A percentile compares a stretch with the other conserved stretches of the same genome.
These are phyloP conservation scores for Phasia obesa DNA, from an alignment of 2,888 invertebrate genomes.

Conservation along the genomic window DNA sequence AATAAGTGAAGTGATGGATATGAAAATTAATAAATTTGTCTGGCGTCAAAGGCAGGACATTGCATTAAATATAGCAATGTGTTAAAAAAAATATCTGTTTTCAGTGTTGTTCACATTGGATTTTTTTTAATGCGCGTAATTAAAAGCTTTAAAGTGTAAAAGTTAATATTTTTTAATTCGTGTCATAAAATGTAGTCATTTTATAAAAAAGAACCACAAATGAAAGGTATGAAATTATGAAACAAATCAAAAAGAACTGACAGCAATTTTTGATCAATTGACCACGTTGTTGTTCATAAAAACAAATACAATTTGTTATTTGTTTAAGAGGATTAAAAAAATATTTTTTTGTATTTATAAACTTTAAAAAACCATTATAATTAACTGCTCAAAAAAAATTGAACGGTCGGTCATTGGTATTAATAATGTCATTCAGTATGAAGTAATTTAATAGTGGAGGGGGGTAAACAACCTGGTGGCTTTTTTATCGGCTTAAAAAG, in stretches of 20 bases:
- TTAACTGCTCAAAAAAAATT: not conserved
- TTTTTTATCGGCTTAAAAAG: too few relatives aligned
- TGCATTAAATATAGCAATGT: conserved; percentile 25
- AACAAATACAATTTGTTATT: not conserved
- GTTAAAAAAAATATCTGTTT: not conserved
- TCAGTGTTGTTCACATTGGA: conserved; percentile 1
- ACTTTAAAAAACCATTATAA: not conserved
- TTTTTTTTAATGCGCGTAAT: conserved; percentile 57
- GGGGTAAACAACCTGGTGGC: too few relatives aligned
- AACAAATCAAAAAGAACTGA: not conserved
- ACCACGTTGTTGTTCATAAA: not conserved
- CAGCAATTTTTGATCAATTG: not conserved
- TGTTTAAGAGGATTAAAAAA: not conserved
- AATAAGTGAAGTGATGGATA: not conserved
- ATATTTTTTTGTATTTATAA: not conserved
- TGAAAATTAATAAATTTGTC: conserved; percentile 24
- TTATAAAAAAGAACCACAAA: not conserved
- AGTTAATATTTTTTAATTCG: conserved; percentile 59
- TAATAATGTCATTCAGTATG: not conserved
- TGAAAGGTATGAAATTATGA: conserved; percentile 2
- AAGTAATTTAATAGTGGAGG: too few relatives aligned
- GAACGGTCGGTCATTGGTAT: not conserved
- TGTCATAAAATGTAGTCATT: conserved; percentile 27
- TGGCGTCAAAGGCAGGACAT: conserved; percentile 60
- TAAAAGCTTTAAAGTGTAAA: conserved; percentile 67